phyloP scores from a whole-genome alignment of 2,113 vertebrate species.

The Lycaon pictus region DNA sequence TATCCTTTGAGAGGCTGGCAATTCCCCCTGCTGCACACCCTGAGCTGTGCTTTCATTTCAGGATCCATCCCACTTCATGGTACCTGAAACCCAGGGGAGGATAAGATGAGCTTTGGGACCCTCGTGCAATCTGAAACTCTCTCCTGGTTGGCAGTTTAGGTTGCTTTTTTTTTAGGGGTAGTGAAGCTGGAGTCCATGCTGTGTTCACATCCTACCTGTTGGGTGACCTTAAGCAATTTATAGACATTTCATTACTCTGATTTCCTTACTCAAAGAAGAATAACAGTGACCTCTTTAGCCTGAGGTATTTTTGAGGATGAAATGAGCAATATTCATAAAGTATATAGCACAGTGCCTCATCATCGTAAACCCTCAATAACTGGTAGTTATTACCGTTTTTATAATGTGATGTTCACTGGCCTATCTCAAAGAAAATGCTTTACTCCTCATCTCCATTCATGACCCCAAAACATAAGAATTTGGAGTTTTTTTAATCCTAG shows the following conservation, averaged over 20 bases:
- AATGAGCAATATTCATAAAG: neutral
- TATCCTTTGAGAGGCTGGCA: neutral
- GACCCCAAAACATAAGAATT: neutral
- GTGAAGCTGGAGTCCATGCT: neutral
- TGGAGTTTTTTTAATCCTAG: neutral
- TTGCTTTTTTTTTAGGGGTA: neutral
- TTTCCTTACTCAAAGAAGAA: neutral
- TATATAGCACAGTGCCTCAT: accelerated
- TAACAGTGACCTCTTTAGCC: neutral
- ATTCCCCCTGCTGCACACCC: neutral
- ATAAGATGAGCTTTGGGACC: neutral
- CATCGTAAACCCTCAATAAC: neutral
- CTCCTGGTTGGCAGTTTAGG: neutral
- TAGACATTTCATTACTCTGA: neutral
- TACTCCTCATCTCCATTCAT: neutral
- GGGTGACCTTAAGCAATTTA: neutral
- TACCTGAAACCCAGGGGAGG: neutral
- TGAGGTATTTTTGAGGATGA: neutral
- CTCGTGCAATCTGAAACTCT: neutral
- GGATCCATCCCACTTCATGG: neutral
- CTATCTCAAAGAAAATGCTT: neutral
- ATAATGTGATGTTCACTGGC: neutral
- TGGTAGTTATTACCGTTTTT: neutral
- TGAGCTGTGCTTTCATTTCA: neutral
- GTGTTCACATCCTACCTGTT: neutral